Evolutionary conservation across 2,888 invertebrate species (phyloP).

Genomic region (Polymixis lichenea): DNA sequence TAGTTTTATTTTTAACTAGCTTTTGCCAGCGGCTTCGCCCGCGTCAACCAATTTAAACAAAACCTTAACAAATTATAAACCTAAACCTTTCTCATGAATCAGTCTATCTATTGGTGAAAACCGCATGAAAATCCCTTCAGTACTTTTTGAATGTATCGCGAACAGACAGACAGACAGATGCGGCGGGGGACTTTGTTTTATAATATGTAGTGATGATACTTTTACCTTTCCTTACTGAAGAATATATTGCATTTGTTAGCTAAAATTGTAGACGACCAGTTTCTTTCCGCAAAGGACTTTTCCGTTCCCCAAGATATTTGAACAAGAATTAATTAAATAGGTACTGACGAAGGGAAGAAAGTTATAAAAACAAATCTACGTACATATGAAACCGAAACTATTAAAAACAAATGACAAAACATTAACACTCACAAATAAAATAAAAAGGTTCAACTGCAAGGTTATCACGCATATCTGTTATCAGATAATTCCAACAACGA

Average conservation of each 20-base stretch:
- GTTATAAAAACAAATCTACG: constrained; percentile 22
- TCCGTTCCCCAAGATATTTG: background rate
- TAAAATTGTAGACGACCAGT: background rate
- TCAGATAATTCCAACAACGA: constrained; percentile 40
- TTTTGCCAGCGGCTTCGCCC: too few relatives aligned
- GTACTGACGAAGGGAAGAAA: constrained; percentile 32
- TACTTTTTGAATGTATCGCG: too few relatives aligned
- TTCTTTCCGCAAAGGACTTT: constrained; percentile 3
- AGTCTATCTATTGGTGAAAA: too few relatives aligned
- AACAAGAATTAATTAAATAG: background rate
- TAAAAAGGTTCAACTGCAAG: constrained; percentile 32
- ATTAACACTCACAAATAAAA: constrained; percentile 10
- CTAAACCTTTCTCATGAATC: too few relatives aligned
- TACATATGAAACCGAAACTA: background rate
- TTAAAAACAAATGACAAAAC: constrained; percentile 32
- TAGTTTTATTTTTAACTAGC: background rate
- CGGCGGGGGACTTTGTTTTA: too few relatives aligned
- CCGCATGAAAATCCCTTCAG: too few relatives aligned
- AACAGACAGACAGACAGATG: too few relatives aligned
- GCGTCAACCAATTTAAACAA: too few relatives aligned
- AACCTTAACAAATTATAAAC: too few relatives aligned
- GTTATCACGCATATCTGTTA: constrained; percentile 43
- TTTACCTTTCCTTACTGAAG: background rate
- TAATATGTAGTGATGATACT: background rate
- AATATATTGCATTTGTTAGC: too few relatives aligned